Base-by-base conservation (phyloP, 1,140 invertebrate genomes). In the Plectus sambesii region DNA sequence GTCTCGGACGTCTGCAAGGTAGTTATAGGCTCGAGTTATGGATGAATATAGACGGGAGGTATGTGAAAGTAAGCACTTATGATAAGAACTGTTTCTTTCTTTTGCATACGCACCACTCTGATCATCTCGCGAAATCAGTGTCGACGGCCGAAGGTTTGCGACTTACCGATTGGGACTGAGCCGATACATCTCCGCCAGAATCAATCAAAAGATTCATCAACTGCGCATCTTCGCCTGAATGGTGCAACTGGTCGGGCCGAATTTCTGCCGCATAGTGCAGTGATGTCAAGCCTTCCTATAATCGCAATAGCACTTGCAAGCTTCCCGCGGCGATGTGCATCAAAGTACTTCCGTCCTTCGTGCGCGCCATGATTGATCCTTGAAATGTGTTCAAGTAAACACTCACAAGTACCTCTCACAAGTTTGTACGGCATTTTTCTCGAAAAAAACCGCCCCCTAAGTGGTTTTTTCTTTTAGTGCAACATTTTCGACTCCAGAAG, bases 291-390 rank as follows among this genome's bases (percentile, higher is more conserved):
- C 92, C 90, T 51, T 89, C 84, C 71, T 89, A 55, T 1, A 51
- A 50, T 23, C 20, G 46, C 42, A 56, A 17, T 22, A 60, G 49
- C 12, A 62, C 19, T 8, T 4, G 27, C 19, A 44, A 40, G 5
- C 24, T 27, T 17, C 37, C 6, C 51, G 89, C 92, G 0, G 90
- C 90, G 45, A 97, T 92, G 70, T 98, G 93, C 84, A 97, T 93
- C 39, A 98, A 71, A 0, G 93, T 99, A 54, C 85, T 93, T 38
- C 93, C 93, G 73, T 98, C 93, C 58, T 74, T 66, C 1, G 64
- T 67, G 20, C 64, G 27, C 20, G 64, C 64, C n/a, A 54, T 19
- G 9, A 67, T 65, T 5, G 63, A 68, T 0, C 58, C 49, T 33
- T 33, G 30, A n/a, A n/a, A n/a, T n/a, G n/a, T n/a, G n/a, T n/a